phyloP scores from a whole-genome alignment of 2,113 vertebrate genomes.

The Phasianus colchicus region DNA sequence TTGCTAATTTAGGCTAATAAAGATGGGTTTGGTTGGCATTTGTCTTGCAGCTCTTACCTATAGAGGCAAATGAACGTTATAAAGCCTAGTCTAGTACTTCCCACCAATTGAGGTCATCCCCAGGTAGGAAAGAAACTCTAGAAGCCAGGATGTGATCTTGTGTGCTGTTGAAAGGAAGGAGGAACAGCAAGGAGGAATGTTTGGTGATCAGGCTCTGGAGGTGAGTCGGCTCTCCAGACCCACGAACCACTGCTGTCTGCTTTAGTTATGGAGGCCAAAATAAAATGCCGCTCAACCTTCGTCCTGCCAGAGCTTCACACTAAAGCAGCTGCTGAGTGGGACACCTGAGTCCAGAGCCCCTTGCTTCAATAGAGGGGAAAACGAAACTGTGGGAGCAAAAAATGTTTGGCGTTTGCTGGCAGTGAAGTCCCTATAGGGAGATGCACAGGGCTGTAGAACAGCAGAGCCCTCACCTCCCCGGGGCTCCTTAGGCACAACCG shows the following conservation, averaged over 20 bases:
- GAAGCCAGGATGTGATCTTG: not conserved
- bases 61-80: not conserved
- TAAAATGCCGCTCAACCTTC: not conserved
- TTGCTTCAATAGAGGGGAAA: not conserved
- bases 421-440: not conserved
- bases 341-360: not conserved
- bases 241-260: not conserved
- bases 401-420: not conserved
- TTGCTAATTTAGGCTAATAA: not conserved
- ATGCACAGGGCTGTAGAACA: not conserved
- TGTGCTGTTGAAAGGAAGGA: not conserved
- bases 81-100: not conserved
- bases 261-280: not conserved
- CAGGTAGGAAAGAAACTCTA: not conserved
- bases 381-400: not conserved
- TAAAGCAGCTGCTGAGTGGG: not conserved
- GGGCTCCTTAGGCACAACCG: not conserved
- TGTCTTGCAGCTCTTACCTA: not conserved
- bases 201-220: not conserved
- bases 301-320: not conserved
- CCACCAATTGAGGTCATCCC: not conserved
- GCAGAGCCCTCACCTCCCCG: not conserved
- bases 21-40: not conserved
- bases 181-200: not conserved
- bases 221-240: fast-evolving